Conservation (phyloP, 2,797 vertebrate genomes). For the Coracias cyanogaster region DNA sequence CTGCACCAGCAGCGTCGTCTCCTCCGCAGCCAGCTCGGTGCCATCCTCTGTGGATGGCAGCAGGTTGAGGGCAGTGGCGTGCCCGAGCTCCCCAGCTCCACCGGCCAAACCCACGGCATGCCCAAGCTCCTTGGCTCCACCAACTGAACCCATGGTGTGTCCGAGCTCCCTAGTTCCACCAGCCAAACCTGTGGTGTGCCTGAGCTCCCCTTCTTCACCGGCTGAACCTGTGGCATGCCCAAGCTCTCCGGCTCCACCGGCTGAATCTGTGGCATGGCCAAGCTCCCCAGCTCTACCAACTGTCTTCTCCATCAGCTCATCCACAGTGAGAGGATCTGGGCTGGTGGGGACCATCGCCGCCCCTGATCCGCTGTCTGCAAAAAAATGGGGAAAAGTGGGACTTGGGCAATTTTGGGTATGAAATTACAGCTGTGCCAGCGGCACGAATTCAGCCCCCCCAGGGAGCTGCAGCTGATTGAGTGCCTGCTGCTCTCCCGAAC, state of each 20-base stretch:
- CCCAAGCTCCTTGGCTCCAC: background rate
- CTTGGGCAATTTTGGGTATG: background rate
- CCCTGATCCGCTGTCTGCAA: slow-evolving; percentile 39
- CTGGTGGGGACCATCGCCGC: background rate
- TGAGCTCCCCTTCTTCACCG: background rate
- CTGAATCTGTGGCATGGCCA: background rate
- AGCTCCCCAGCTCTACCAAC: background rate
- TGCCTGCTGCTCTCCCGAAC: background rate
- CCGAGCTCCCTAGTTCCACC: background rate
- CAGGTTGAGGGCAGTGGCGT: background rate
- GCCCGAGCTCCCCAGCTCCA: rapidly evolving
- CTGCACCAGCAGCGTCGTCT: rapidly evolving
- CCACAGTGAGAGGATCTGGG: background rate
- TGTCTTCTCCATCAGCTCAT: background rate
- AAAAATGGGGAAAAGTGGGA: background rate
- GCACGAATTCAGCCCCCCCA: background rate
- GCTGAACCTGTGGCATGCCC: background rate
- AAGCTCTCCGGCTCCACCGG: rapidly evolving
- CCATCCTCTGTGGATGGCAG: rapidly evolving
- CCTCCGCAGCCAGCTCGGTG: rapidly evolving
- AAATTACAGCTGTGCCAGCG: background rate
- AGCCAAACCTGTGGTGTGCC: background rate
- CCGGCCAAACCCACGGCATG: background rate
- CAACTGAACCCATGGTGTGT: too few species aligned
- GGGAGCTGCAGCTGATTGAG: background rate